Base-by-base conservation (phyloP, 2,888 invertebrate genomes). In the Diploptera punctata region DNA sequence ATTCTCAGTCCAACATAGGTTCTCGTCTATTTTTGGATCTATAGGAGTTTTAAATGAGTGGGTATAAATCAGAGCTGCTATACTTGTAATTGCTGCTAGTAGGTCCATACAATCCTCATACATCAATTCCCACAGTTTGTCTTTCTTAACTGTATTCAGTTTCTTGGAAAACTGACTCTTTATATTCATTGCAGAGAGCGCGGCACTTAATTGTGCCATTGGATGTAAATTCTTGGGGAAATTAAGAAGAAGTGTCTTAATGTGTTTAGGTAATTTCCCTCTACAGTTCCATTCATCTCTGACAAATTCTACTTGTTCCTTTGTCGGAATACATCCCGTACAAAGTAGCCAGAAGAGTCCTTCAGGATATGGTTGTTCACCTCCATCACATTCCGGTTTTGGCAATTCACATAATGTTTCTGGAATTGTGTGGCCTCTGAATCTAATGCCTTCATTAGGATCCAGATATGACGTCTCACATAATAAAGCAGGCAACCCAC, bases 31-130 rank as follows among this genome's bases (percentile, higher is more conserved):
- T 67, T 94, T 93, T 54, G 94, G 93, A 77, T 96, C 92, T 60
- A 93, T 91, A 76, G 93, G 92, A 68, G 84, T 84, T 76, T 85
- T 87, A 83, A 90, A 94, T 38, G 93, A 86, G 83, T 97, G 97
- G 76, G 95, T 89, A 86, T 98, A 98, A 80, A 98, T 97, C 19
- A 95, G 94, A 18, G 97, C 95, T 0, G 97, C 97, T 19, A 98
- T 89, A 26, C 96, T 95, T 0, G 97, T 97, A 80, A 98, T 85
- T 83, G 97, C 97, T 67, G 97, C 97, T 81, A 98, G 95, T 79
- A 98, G 85, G 83, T 97, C 93, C 95, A 98, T 96, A 19, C 94
- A 87, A 83, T 98, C 98, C 83, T 98, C 97, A 83, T 94, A 97
- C 9, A 89, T 87, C 47, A 88, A 87, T 84, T 97, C 96, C 97